Evolutionary conservation across 1,140 invertebrate species (phyloP), one percentile per base, ranked within the genome.

Genomic region (Aphidius ervi): DNA sequence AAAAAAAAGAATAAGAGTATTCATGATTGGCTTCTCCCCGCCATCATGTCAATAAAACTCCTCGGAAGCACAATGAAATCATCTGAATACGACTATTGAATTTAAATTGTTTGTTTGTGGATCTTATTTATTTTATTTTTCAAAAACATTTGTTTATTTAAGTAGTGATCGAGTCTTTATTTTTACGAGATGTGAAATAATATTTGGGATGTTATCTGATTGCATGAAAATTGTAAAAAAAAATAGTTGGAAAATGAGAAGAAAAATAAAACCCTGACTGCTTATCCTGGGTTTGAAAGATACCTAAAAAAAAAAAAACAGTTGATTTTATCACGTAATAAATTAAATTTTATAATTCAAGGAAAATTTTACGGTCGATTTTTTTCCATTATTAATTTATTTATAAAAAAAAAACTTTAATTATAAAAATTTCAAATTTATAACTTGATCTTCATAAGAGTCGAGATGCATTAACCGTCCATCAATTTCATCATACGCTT

Each of bases 311-410:
- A 43, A 68, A 65, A 70, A 70, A 69, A 73, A 68, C 65, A 65
- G 63, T 59, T 52, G 70, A 70, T 74, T 71, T 73, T 73, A 72
- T 74, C 71, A 67, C 63, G 60, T 48, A 62, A 56, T 69, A 72
- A 74, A 74, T 72, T 72, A 69, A 73, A 72, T 73, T 59, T 60
- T 54, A 58, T 63, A 59, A 65, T 65, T 66, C 63, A 39, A 46
- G 47, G 53, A 61, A 45, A 16, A 16, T 16, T 16, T 16, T 16
- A 16, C 16, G 0, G 16, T 16, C 16, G 1, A 16, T 16, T 16
- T 16, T 16, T 16, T 16, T 16, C 16, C 16, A 16, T 16, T 16
- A 16, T 16, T 16, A 16, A 16, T 16, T 16, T 16, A 16, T 16
- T 16, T 16, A 16, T 42, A 58, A 53, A 43, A 46, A 53, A 59